Base-by-base conservation (phyloP, 2,888 invertebrate species). In the Eupithecia insigniata region DNA sequence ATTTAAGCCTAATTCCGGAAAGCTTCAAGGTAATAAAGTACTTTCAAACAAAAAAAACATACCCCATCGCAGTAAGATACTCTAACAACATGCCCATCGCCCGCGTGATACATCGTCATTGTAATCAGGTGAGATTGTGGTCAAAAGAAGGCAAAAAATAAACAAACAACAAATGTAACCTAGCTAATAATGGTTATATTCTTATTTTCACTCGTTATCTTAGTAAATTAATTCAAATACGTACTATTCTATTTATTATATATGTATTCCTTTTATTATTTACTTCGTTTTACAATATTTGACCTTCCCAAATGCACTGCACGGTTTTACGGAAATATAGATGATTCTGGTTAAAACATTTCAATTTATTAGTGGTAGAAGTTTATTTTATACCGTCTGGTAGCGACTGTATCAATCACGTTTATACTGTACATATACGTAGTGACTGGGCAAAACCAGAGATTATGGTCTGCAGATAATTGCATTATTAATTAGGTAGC, bases 401-500 rank as follows among this genome's bases (percentile, higher is more conserved):
- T 8, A 34, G 26, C 32, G 46, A 68, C 32, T 62, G 68, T 62
- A 22, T 39, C 36, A 64, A 36, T 62, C 12, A n/a, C n/a, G n/a
- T n/a, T 36, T 39, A 8, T 22, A 28, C 36, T 22, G 22, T n/a
- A 12, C 8, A 34, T 64, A 64, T n/a, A 34, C 34, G 18, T 64
- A 34, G 30, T 55, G 34, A 58, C 60, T 39, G 46, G 36, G 70
- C 67, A 66, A 74, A 72, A 72, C 66, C 70, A n/a, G 36, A 58
- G 67, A 68, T 75, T 75, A 73, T 62, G 67, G 61, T 64, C 67
- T 58, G 66, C 64, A 74, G 70, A 77, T 78, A 75, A 77, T 77
- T 77, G 73, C 70, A 75, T 75, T 75, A 77, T 76, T 76, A 79
- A 77, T 79, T 75, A 75, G 72, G 70, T 71, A 71, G 72, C 74